phyloP scores from a whole-genome alignment of 2,888 invertebrate genomes.

The Dysmachus trigonus region DNA sequence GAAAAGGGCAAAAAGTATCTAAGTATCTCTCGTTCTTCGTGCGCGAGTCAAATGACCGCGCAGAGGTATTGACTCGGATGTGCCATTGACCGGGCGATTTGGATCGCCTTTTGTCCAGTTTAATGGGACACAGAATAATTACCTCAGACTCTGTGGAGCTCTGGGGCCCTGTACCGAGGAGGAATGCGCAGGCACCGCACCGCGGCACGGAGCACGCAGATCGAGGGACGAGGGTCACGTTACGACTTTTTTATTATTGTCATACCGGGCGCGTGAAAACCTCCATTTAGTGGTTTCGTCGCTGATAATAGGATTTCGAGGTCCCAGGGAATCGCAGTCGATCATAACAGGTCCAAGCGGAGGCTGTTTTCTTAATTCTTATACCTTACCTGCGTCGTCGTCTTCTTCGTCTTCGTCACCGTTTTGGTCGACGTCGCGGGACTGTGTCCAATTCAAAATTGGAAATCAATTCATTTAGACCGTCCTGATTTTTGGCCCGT shows the following conservation, averaged over 20 bases:
- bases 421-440: not conserved
- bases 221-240: not conserved
- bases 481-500: not conserved
- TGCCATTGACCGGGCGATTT: conserved; percentile 40
- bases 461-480: conserved; percentile 36
- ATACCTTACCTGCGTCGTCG: not conserved
- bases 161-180: not conserved
- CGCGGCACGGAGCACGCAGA: not conserved
- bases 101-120: conserved; percentile 37
- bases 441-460: conserved; percentile 39
- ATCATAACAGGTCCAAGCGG: conserved; percentile 18
- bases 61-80: conserved; percentile 30
- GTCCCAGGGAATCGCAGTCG: not conserved
- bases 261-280: conserved; percentile 31
- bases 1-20: conserved; percentile 26
- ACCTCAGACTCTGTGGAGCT: not conserved
- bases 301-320: conserved; percentile 26
- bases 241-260: conserved; percentile 37
- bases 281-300: conserved; percentile 22
- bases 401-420: not conserved
- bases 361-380: not conserved
- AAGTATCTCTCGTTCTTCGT: conserved; percentile 27
- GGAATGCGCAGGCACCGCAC: conserved; percentile 8
- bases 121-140: conserved; percentile 42
- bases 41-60: conserved; percentile 17